A percentile compares a stretch with the other conserved stretches of the same genome.
phyloP scores from a whole-genome alignment of 2,113 vertebrate species.

The Bagarius yarrelli region DNA sequence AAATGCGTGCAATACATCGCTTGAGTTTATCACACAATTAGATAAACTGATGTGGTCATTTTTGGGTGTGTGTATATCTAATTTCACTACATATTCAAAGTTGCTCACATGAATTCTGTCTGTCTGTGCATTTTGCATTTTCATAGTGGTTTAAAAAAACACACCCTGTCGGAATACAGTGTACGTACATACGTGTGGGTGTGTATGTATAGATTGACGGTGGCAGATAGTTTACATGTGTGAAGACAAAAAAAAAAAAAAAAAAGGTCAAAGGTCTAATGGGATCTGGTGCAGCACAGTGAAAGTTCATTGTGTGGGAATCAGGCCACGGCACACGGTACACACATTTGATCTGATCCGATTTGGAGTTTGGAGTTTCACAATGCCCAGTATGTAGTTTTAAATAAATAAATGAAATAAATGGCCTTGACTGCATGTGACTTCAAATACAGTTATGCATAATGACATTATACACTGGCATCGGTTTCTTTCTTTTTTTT shows the following conservation, averaged over 20 bases:
- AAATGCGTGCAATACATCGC: constrained; percentile 80
- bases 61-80: constrained; percentile 66
- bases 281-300: constrained; percentile 69
- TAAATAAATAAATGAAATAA: constrained; percentile 41
- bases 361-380: constrained; percentile 35
- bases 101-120: constrained; percentile 75
- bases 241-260: constrained; percentile 37
- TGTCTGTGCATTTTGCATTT: constrained; percentile 68
- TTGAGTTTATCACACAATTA: constrained; percentile 77
- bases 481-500: constrained; percentile 31
- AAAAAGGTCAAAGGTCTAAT: constrained; percentile 53
- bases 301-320: constrained; percentile 60
- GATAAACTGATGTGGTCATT: constrained; percentile 74
- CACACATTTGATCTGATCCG: constrained; percentile 36
- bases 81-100: constrained; percentile 75
- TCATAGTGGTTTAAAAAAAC: constrained; percentile 57
- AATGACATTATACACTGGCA: constrained; percentile 70
- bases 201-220: constrained; percentile 1
- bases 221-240: constrained; percentile 31
- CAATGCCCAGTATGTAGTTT: constrained; percentile 21
- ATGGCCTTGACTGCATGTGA: constrained; percentile 45
- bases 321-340: constrained; percentile 55
- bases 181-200: constrained; percentile 60
- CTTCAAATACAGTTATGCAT: constrained; percentile 65
- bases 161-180: constrained; percentile 53